Conservation (phyloP, 1,140 invertebrate genomes). For the Nasonia vitripennis region DNA sequence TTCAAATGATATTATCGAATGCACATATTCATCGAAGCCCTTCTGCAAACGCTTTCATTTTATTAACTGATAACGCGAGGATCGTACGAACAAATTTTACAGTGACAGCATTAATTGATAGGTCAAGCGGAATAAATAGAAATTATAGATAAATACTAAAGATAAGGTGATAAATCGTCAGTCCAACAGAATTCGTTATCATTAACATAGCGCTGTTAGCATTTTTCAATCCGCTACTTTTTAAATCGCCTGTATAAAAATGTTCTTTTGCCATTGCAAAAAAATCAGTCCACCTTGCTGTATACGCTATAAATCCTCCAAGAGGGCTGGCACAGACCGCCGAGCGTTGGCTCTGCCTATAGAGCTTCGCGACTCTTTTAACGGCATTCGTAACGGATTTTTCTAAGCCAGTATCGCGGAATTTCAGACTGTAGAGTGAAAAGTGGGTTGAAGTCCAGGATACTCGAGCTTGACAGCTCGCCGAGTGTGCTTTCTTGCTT, state of each 20-base stretch:
- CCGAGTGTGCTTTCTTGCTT: not conserved
- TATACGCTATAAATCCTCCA: too few relatives aligned
- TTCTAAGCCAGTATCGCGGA: constrained; percentile 38
- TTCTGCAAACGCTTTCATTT: not conserved
- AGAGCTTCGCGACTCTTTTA: constrained; percentile 36
- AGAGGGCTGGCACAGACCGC: not conserved
- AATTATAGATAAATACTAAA: constrained; percentile 25
- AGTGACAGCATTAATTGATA: constrained; percentile 21
- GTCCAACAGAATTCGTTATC: constrained; percentile 18
- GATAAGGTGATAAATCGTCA: constrained; percentile 17
- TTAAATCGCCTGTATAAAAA: not conserved
- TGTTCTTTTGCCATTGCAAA: too few relatives aligned
- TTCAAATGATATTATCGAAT: too few relatives aligned
- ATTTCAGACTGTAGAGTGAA: constrained; percentile 29
- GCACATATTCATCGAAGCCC: too few relatives aligned
- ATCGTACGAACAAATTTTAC: not conserved
- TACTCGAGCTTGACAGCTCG: constrained; percentile 21
- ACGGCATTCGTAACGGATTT: constrained; percentile 52
- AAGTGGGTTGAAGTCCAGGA: constrained; percentile 39
- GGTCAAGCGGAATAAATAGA: constrained; percentile 7
- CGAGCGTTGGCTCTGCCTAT: not conserved
- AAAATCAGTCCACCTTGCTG: not conserved
- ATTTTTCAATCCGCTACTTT: not conserved
- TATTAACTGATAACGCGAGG: not conserved
- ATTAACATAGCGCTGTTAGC: not conserved